Evolutionary conservation across 1,140 invertebrate species (phyloP).

Genomic region (Saccostrea echinata): DNA sequence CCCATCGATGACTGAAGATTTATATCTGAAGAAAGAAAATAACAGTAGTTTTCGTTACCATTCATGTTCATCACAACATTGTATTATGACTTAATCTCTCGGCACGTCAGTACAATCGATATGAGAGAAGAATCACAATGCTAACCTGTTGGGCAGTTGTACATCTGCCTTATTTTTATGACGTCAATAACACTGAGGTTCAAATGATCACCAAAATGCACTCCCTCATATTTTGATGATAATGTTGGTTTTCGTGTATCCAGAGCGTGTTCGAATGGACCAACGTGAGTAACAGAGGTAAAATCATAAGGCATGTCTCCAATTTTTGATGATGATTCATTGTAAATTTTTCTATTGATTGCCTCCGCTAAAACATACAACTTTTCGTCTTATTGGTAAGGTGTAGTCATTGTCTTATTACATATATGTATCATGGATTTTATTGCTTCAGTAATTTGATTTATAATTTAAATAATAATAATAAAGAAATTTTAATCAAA

Average conservation of each 20-base stretch:
- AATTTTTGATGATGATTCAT: not conserved
- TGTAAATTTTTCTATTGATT: not conserved
- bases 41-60: too few relatives aligned
- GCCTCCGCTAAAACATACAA: not conserved
- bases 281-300: conserved; percentile 5
- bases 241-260: not conserved
- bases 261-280: not conserved
- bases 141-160: not conserved
- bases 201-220: not conserved
- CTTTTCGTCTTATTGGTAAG: too few relatives aligned
- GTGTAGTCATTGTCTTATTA: too few relatives aligned
- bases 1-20: too few relatives aligned
- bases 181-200: not conserved
- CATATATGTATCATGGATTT: too few relatives aligned
- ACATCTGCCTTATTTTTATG: not conserved
- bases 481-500: too few relatives aligned
- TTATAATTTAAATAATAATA: too few relatives aligned
- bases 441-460: too few relatives aligned
- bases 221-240: not conserved
- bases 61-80: too few relatives aligned
- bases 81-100: too few relatives aligned
- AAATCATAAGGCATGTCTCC: not conserved
- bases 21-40: too few relatives aligned
- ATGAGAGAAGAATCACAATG: not conserved
- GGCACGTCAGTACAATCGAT: too few relatives aligned